Percentiles rank a stretch among this genome's conserved stretches.
Evolutionary conservation across 2,113 vertebrate genomes (phyloP).

Genomic region (Melanostigma gelatinosum): DNA sequence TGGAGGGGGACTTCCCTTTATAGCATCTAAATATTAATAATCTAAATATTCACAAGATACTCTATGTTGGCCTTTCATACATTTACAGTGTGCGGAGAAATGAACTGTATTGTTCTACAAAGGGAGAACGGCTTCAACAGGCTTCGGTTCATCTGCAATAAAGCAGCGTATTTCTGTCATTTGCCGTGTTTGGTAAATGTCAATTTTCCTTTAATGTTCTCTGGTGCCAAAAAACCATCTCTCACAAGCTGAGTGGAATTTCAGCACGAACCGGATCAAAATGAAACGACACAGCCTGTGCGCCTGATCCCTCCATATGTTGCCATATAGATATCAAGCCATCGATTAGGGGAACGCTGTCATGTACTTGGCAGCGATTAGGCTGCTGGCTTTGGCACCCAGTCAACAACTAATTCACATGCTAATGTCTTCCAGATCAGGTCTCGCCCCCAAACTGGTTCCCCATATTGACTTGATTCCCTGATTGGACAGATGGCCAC

Average conservation of each 20-base stretch:
- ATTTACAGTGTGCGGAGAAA: background rate
- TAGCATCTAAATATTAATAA: background rate
- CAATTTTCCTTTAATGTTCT: background rate
- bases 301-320: constrained; percentile 73
- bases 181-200: constrained; percentile 2
- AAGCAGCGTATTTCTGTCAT: constrained; percentile 10
- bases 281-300: constrained; percentile 40
- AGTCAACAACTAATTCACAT: constrained; percentile 83
- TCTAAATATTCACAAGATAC: background rate
- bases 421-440: constrained; percentile 83
- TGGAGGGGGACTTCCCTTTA: background rate
- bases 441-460: constrained; percentile 80
- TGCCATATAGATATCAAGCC: constrained; percentile 80
- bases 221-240: background rate
- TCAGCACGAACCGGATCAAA: constrained; percentile 36
- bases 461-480: constrained; percentile 80
- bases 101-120: background rate
- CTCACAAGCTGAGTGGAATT: constrained; percentile 22
- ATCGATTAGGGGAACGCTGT: constrained; percentile 78
- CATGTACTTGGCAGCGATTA: constrained; percentile 76
- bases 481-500: constrained; percentile 85
- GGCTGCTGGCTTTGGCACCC: constrained; percentile 76
- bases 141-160: constrained; percentile 4
- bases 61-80: background rate
- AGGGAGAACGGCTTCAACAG: background rate